phyloP scores from a whole-genome alignment of 2,113 vertebrate genomes.

The Hassar affinis region DNA sequence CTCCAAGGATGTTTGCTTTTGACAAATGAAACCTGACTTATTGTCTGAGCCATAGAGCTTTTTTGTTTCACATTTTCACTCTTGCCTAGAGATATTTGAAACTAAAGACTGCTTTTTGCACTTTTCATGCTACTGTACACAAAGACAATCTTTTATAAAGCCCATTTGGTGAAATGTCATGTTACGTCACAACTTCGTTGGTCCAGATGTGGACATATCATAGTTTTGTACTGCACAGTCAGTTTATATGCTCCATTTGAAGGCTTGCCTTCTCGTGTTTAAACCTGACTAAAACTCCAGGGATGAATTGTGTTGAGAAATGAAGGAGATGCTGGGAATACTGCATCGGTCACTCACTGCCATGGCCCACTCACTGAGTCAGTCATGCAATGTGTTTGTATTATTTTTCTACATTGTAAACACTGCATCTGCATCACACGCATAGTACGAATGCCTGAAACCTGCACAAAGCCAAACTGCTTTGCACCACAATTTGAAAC shows the following conservation, averaged over 20 bases:
- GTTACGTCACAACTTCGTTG: neutral
- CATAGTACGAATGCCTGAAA: conserved; percentile 10
- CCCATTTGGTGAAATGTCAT: conserved; percentile 23
- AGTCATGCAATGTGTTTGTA: conserved; percentile 18
- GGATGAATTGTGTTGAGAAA: neutral
- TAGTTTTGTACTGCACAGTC: conserved; percentile 31
- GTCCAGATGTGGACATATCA: conserved; percentile 37
- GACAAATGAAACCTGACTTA: conserved; percentile 5
- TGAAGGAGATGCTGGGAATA: neutral
- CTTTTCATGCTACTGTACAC: conserved; percentile 43
- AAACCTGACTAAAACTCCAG: conserved; percentile 26
- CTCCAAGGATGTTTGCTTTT: conserved; percentile 12
- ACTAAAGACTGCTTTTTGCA: conserved; percentile 31
- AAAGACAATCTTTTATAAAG: conserved; percentile 31
- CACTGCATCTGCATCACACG: conserved; percentile 10
- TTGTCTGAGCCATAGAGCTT: conserved; percentile 33
- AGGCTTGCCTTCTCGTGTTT: neutral
- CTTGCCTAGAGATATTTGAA: conserved; percentile 22
- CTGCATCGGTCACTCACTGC: conserved; percentile 10
- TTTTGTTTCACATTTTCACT: conserved; percentile 20
- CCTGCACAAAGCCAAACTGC: conserved; percentile 28
- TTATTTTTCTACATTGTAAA: conserved; percentile 2
- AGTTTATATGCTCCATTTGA: conserved; percentile 25
- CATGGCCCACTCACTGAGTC: conserved; percentile 13
- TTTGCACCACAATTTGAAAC: conserved; percentile 24